Conservation (phyloP, 2,113 vertebrate species). For the Aegotheles bennettii region DNA sequence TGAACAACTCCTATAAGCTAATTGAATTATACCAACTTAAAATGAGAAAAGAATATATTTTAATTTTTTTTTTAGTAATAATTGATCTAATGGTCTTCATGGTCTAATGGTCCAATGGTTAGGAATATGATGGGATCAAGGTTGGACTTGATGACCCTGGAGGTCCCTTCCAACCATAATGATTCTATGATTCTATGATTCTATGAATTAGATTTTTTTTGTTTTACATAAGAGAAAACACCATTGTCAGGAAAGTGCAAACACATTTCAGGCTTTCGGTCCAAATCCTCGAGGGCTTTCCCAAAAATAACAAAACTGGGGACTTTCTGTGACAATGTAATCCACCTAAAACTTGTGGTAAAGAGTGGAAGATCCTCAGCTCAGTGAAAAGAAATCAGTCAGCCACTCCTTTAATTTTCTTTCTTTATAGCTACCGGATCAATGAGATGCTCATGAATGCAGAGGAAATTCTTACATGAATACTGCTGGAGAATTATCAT, state of each 20-base stretch:
- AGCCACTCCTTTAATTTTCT: neutral
- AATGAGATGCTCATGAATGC: neutral
- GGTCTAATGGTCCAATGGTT: too few species aligned
- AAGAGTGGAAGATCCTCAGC: neutral
- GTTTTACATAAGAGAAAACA: neutral
- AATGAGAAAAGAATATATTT: neutral
- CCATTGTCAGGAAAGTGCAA: neutral
- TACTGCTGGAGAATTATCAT: neutral
- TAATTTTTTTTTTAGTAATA: neutral
- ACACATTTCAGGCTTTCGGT: neutral
- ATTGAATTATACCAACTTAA: neutral
- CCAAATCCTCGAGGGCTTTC: neutral
- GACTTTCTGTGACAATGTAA: neutral
- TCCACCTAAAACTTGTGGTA: neutral
- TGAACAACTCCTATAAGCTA: neutral
- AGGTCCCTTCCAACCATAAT: too few species aligned
- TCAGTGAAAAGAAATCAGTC: neutral
- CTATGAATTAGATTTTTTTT: neutral
- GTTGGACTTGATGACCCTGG: too few species aligned
- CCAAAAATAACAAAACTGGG: rapidly evolving
- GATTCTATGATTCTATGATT: too few species aligned
- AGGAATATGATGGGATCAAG: too few species aligned
- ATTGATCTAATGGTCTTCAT: too few species aligned
- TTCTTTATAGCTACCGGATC: neutral
- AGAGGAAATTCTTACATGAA: conserved; percentile 4